Base-by-base conservation (phyloP, 2,888 invertebrate species). In the Leptopilina drosophilae region DNA sequence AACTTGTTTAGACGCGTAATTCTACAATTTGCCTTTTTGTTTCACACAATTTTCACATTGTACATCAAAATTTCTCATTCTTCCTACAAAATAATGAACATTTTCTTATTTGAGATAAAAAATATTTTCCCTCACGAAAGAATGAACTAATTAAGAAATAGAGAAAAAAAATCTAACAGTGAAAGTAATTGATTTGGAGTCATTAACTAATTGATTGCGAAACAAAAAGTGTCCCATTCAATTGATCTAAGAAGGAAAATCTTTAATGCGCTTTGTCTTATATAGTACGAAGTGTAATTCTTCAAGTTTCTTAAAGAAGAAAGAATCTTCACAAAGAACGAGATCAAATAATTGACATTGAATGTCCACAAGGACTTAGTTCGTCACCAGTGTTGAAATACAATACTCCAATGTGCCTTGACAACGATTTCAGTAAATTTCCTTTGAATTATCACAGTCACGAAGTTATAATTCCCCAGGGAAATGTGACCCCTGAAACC, bases 371-470 rank as follows among this genome's bases (percentile, higher is more conserved):
- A 40, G 56, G 53, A 56, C 56, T 73, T 73, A 15, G 33, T 53
- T 59, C 53, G 9, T 14, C 15, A 40, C 9, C 8, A 62, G 64
- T 78, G 78, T 77, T 73, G 76, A 81, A 81, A 80, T 80, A 81
- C 79, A 82, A 79, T 81, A 80, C 80, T 14, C 76, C 75, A 81
- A 77, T 81, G 77, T 81, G 80, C 77, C 81, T 73, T 69, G 79
- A 66, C 77, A 20, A 53, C 64, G 77, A 79, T 80, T 80, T 64
- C 75, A 40, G 56, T 75, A 53, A 56, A 53, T n/a, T 73, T 49
- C 69, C 64, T 69, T 82, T 84, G 85, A 88, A 86, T 88, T 88
- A 88, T 88, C 85, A 85, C 80, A 82, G 85, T 85, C 84, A 79
- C 85, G 85, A 85, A 84, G 85, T 85, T 80, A 83, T 84, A 80